Conservation (phyloP, 2,113 vertebrate genomes). For the Rhagologus leucostigma region DNA sequence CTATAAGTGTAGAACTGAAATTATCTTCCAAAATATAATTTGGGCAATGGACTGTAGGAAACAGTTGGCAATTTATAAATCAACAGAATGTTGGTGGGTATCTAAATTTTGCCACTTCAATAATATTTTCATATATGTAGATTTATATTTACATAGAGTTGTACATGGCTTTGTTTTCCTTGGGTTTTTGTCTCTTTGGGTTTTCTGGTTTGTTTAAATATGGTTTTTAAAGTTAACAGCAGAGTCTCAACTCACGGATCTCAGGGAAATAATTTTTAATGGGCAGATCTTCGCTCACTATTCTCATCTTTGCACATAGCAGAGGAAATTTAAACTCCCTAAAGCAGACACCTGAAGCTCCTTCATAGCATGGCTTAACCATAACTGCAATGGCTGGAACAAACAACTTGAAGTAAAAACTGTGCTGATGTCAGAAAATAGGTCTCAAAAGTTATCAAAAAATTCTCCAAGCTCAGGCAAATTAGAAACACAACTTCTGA, state of each 20-base stretch:
- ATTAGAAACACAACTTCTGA: background rate
- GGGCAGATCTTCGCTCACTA: background rate
- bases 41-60: background rate
- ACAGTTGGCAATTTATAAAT: background rate
- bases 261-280: background rate
- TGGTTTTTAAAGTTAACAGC: background rate
- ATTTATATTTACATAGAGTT: background rate
- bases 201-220: background rate
- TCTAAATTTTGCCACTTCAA: background rate
- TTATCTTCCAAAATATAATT: background rate
- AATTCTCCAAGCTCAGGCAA: background rate
- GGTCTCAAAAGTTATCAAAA: background rate
- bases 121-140: background rate
- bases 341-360: background rate
- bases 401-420: background rate
- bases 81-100: background rate
- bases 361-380: background rate
- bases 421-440: background rate
- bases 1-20: background rate
- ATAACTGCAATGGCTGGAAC: background rate
- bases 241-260: background rate
- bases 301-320: background rate
- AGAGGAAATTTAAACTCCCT: background rate
- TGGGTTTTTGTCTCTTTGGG: background rate
- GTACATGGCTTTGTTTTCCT: background rate